Conservation (phyloP, 2,888 invertebrate genomes). For the Drosophila hamatofila region DNA sequence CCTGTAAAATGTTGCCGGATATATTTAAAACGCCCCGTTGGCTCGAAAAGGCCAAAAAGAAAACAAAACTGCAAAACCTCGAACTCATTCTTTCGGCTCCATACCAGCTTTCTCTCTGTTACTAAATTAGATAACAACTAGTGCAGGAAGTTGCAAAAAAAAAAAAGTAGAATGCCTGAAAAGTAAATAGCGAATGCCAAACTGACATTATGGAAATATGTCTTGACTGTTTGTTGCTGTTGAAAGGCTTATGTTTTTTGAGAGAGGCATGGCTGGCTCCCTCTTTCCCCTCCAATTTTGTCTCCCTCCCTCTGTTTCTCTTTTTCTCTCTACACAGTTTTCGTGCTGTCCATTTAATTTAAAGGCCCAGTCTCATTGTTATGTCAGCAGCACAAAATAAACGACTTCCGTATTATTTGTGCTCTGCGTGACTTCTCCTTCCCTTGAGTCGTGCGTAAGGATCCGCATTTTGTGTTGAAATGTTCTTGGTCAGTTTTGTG, state of each 20-base stretch:
- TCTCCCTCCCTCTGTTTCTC: background rate
- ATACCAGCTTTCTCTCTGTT: background rate
- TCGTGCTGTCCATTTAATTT: conserved; percentile 50
- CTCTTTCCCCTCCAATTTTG: background rate
- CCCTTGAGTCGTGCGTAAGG: conserved; percentile 36
- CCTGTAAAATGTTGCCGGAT: conserved; percentile 67
- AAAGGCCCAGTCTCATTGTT: conserved; percentile 62
- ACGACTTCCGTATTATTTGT: conserved; percentile 57
- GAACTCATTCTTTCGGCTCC: background rate
- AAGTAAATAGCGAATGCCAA: conserved; percentile 41
- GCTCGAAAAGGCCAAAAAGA: conserved; percentile 15
- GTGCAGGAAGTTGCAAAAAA: conserved; percentile 35
- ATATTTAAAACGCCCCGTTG: conserved; percentile 61
- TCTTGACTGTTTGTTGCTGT: conserved; percentile 3
- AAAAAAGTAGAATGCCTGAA: conserved; percentile 10
- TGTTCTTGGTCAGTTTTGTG: conserved; percentile 26
- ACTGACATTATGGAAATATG: conserved; percentile 36
- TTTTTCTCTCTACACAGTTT: background rate
- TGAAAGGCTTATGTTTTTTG: conserved; percentile 8
- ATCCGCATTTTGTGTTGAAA: conserved; percentile 27
- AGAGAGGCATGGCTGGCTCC: background rate
- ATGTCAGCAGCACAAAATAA: conserved; percentile 55
- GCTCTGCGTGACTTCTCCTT: conserved; percentile 3
- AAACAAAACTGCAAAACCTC: conserved; percentile 4
- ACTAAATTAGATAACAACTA: conserved; percentile 66